Conservation (phyloP, 2,113 vertebrate species). For the Rissa tridactyla region DNA sequence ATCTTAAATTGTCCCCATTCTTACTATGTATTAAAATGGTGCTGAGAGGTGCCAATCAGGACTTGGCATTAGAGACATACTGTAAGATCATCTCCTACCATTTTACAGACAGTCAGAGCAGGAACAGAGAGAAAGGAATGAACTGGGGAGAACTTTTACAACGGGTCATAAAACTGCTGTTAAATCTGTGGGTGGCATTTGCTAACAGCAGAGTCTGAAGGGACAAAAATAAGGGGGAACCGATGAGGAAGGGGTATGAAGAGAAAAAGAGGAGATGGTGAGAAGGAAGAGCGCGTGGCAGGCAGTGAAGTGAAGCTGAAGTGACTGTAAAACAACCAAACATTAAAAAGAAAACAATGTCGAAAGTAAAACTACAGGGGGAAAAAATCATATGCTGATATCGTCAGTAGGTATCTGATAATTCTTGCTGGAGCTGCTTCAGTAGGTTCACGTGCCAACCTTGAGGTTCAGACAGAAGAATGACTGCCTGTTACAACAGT, state of each 20-base stretch:
- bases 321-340: not conserved
- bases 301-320: not conserved
- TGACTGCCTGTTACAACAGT: not conserved
- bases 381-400: not conserved
- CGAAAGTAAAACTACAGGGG: not conserved
- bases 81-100: not conserved
- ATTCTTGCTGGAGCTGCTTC: not conserved
- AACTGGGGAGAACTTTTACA: not conserved
- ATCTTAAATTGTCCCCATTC: not conserved
- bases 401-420: not conserved
- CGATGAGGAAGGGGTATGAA: not conserved
- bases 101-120: not conserved
- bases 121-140: not conserved
- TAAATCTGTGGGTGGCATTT: not conserved
- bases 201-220: not conserved
- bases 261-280: not conserved
- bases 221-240: not conserved
- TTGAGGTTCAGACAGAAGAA: not conserved
- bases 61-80: not conserved
- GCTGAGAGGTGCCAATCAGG: not conserved
- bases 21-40: not conserved
- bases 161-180: not conserved
- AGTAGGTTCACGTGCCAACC: not conserved
- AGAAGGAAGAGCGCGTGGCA: not conserved
- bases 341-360: not conserved